Percentiles rank a stretch among this genome's conserved stretches.
Conservation (phyloP, 64 coral and sea anemone genomes). For the Pachyseris speciosa region DNA sequence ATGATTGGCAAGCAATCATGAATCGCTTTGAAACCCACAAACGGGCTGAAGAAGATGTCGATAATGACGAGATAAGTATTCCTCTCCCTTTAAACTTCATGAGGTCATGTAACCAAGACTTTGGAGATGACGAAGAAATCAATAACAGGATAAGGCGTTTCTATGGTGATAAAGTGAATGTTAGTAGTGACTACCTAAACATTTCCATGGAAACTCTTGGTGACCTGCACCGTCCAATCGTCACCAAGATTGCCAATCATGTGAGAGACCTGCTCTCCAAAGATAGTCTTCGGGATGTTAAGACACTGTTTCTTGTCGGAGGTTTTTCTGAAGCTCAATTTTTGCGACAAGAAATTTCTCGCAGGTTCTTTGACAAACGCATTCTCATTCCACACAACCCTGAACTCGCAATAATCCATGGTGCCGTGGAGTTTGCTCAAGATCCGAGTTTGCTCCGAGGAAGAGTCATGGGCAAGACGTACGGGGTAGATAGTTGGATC, state of each 20-base stretch:
- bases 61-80: constrained; percentile 5
- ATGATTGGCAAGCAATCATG: constrained; percentile 4
- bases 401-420: constrained; percentile 8
- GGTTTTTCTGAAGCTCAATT: constrained; percentile 39
- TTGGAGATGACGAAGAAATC: background rate
- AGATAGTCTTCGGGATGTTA: background rate
- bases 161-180: background rate
- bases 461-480: constrained; percentile 31
- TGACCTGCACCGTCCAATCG: background rate
- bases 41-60: background rate
- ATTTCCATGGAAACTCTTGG: background rate
- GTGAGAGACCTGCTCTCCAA: background rate
- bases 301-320: constrained; percentile 25
- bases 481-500: background rate
- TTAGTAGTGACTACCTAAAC: constrained; percentile 19
- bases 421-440: constrained; percentile 28
- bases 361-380: background rate
- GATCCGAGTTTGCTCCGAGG: constrained; percentile 18
- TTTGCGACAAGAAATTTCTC: constrained; percentile 15
- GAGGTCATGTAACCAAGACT: background rate
- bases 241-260: background rate
- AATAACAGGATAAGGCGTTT: background rate
- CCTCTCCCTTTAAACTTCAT: background rate
- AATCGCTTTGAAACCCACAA: constrained; percentile 15
- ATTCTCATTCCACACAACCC: constrained; percentile 2